phyloP scores from a whole-genome alignment of 2,113 vertebrate genomes.

The Pica pica region DNA sequence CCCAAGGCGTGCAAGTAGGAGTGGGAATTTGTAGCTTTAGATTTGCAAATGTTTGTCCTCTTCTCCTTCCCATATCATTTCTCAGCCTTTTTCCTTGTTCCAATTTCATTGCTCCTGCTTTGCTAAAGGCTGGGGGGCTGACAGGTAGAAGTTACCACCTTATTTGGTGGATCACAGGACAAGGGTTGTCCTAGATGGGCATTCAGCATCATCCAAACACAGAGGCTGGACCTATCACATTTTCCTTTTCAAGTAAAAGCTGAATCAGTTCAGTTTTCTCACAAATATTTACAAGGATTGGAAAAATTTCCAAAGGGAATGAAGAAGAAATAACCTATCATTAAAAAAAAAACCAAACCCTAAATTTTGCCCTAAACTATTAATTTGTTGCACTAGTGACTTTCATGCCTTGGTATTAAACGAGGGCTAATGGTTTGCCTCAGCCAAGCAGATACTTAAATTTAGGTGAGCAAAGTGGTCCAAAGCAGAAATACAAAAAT shows the following conservation, averaged over 20 bases:
- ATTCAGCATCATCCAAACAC: background rate
- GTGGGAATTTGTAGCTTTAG: background rate
- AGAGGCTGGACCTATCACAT: background rate
- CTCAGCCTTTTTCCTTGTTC: rapidly evolving
- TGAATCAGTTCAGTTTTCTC: background rate
- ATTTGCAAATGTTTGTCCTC: background rate
- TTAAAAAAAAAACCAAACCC: no score
- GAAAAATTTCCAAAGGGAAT: background rate
- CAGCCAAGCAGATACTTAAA: background rate
- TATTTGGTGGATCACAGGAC: background rate
- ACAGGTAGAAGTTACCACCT: background rate
- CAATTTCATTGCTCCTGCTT: rapidly evolving
- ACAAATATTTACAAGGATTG: background rate
- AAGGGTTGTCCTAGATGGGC: rapidly evolving
- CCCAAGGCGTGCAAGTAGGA: background rate
- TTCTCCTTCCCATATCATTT: background rate
- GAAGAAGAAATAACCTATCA: background rate
- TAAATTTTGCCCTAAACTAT: background rate
- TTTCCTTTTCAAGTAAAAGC: background rate
- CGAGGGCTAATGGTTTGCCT: rapidly evolving
- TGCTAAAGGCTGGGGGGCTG: rapidly evolving
- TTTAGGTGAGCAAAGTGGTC: background rate
- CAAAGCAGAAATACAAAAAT: background rate
- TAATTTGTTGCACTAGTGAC: background rate
- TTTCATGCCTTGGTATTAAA: background rate